Evolutionary conservation across 2,113 vertebrate genomes (phyloP), one percentile per base, ranked within the genome.

Genomic region (Otis tarda): DNA sequence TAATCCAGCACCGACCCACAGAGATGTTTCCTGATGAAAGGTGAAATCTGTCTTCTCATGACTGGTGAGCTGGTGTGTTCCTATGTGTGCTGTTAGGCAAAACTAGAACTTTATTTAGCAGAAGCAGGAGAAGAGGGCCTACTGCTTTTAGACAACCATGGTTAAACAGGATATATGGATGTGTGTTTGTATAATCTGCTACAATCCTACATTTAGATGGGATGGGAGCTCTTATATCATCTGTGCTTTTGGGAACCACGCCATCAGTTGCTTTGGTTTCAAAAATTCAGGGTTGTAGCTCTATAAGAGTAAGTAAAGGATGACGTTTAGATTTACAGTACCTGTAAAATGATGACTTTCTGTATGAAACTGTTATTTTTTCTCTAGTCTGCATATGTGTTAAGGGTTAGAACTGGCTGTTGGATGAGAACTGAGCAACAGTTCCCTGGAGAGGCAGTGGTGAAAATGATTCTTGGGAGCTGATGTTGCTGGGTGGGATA

Each of bases 51-150:
- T 74, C 18, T 55, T 87, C n/a, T 39, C 52, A 27, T 53, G 64
- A 33, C 7, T 63, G 68, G 39, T 0, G 4, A 64, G 33, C 47
- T 92, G 50, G 4, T 70, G 31, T 0, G 0, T 35, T 70, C 37
- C 35, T 47, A 1, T 35, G 6, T 47, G 49, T 21, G 27, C 61
- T 56, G 11, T 39, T 31, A 35, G 39, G 65, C 27, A 75, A 94
- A 89, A 20, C 28, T 59, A 28, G 67, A 74, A 41, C 37, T n/a
- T 31, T 55, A 37, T 43, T 81, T 49, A 13, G 18, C 23, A 39
- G 73, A 59, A 49, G 55, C 16, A 85, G 65, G 10, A 81, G 35
- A 87, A 85, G 45, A 85, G 33, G 20, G 28, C 21, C 80, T 69
- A 41, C 35, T 6, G 4, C 18, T 83, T 92, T 77, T 64, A 63